Evolutionary conservation across 2,888 invertebrate genomes (phyloP).

Genomic region (Dynastes maya): DNA sequence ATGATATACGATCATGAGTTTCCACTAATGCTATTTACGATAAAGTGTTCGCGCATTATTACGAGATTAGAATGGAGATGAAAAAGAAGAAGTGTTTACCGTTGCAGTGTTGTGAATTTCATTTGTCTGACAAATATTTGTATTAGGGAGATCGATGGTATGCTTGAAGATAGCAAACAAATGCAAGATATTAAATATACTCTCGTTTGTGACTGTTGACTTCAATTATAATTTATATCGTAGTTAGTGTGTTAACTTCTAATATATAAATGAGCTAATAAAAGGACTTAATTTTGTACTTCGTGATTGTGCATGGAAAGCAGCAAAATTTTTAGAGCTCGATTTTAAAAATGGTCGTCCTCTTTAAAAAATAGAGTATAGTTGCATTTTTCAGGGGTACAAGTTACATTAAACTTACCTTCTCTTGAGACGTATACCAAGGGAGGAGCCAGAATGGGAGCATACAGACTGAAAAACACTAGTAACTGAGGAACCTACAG

Average conservation of each 20-base stretch:
- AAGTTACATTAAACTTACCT: no score
- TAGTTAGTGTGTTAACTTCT: neutral
- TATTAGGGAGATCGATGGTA: neutral
- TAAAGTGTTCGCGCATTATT: neutral
- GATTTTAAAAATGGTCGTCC: no score
- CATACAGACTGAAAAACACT: no score
- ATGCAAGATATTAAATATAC: neutral
- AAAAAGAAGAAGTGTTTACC: neutral
- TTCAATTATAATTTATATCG: neutral
- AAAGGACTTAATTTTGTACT: no score
- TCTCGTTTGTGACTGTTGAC: neutral
- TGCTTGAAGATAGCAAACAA: neutral
- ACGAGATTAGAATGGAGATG: neutral
- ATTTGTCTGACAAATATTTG: neutral
- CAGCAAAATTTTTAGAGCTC: no score
- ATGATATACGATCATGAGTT: conserved; percentile 21
- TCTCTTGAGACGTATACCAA: no score
- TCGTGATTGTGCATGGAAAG: no score
- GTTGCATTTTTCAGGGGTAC: no score
- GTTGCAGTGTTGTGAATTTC: neutral
- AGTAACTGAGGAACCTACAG: no score
- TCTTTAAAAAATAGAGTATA: no score
- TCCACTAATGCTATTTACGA: neutral
- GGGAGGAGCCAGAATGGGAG: no score
- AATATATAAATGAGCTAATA: no score